Base-by-base conservation (phyloP, 1,140 invertebrate genomes). In the Hermetia illucens region DNA sequence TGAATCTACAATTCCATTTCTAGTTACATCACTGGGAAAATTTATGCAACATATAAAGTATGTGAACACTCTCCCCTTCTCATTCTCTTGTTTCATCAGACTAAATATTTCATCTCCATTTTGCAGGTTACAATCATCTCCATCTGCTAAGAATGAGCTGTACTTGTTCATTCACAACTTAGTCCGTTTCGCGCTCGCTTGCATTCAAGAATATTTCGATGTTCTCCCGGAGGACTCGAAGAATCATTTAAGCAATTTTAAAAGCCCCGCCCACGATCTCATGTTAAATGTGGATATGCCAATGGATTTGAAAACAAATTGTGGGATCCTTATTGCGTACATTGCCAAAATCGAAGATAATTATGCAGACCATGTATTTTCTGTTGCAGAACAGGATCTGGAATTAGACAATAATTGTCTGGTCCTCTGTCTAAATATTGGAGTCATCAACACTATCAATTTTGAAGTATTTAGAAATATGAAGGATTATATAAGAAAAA, bases 301-400 rank as follows among this genome's bases (percentile, higher is more conserved):
- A 9, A 44, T 44, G 43, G 43, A 44, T 39, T 40, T 40, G 20
- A 39, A 40, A 3, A 44, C 43, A 2, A 44, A 44, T 36, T 34
- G 36, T 15, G 43, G 43, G n/a, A 44, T 44, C 13, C 24, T 44
- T 21, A 40, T 44, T 25, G 43, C 43, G 2, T 35, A 41, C 20
- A 44, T 34, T 36, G 39, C 43, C 1, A 44, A 39, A 36, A 12
- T 44, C 1, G 35, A 24, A 6, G 32, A 25, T 9, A 32, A 27
- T 2, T 44, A 41, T 27, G 38, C 35, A 9, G 8, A 4, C 2
- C 39, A 41, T 19, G 38, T 44, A 25, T 27, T 27, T 13, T 27
- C 8, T 27, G 8, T 13, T 9, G 24, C 24, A 27, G 24, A 13
- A 13, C 39, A 38, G 21, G 29, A 41, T 32, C 39, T 36, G 10